Evolutionary conservation across 1,140 invertebrate genomes (phyloP).

Genomic region (Monochamus saltuarius): DNA sequence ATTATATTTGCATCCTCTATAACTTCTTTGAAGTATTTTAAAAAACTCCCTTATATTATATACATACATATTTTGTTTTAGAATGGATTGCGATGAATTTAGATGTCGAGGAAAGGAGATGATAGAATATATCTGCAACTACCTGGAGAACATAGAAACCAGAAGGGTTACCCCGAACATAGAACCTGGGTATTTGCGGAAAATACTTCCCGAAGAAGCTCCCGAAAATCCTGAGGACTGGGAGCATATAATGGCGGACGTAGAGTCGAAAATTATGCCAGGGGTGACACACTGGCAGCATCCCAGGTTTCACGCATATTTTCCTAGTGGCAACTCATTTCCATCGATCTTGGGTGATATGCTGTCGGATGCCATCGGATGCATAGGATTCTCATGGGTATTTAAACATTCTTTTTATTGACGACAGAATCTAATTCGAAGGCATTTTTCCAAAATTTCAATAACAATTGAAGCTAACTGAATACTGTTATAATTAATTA

Average conservation of each 20-base stretch:
- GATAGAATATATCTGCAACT: constrained; percentile 97
- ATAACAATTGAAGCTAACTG: no score
- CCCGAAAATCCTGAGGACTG: constrained; percentile 87
- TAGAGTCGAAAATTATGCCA: constrained; percentile 96
- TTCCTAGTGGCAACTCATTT: constrained; percentile 96
- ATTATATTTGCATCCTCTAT: no score
- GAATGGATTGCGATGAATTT: constrained; percentile 90
- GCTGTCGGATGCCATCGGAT: constrained; percentile 92
- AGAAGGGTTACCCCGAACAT: constrained; percentile 86
- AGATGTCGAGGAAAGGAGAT: constrained; percentile 88
- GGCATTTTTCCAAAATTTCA: no score
- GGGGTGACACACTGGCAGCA: constrained; percentile 99
- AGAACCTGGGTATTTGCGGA: constrained; percentile 88
- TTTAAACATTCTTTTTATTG: no score
- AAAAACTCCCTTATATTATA: no score
- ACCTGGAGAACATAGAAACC: constrained; percentile 81
- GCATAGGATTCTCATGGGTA: constrained; percentile 99
- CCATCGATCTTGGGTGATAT: constrained; percentile 98
- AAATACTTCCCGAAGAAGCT: constrained; percentile 78
- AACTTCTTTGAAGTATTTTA: no score
- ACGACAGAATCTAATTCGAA: no score
- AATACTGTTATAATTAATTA: no score
- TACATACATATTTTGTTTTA: constrained; percentile 12
- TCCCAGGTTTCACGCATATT: constrained; percentile 98
- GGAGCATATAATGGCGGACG: constrained; percentile 91